Evolutionary conservation across 2,888 invertebrate species (phyloP).

Genomic region (Diadromus collaris): DNA sequence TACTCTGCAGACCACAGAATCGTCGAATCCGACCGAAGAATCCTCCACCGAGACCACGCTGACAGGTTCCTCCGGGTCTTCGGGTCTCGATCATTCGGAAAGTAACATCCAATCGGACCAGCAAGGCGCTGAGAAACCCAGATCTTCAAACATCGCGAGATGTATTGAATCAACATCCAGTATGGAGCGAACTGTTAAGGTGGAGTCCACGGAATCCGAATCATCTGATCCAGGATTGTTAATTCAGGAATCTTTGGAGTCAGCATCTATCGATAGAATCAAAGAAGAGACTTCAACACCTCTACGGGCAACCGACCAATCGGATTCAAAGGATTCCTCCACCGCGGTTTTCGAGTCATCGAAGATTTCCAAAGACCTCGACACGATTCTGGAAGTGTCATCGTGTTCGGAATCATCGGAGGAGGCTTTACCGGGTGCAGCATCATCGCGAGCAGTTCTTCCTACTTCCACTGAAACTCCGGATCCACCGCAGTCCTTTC

Average conservation of each 20-base stretch:
- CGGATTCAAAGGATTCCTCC: background rate
- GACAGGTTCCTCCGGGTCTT: background rate
- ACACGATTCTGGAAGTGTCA: conserved; percentile 13
- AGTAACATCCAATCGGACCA: background rate
- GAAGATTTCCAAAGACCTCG: conserved; percentile 4
- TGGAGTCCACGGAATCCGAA: background rate
- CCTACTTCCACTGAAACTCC: no score
- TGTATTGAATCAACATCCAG: background rate
- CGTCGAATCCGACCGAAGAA: conserved; percentile 26
- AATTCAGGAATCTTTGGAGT: background rate
- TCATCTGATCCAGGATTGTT: background rate
- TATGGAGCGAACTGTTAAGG: background rate
- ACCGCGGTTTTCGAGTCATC: background rate
- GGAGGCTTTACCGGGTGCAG: background rate
- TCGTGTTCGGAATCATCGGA: background rate
- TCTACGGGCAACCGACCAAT: background rate
- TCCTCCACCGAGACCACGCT: background rate
- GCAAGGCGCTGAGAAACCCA: background rate
- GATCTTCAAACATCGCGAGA: background rate
- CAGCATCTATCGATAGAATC: background rate
- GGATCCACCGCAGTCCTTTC: background rate
- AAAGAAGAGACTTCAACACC: conserved; percentile 1
- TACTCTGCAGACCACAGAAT: background rate
- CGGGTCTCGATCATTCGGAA: background rate
- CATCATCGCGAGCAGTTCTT: background rate